These are phyloP conservation scores for Amblyraja radiata DNA, from an alignment of 2,797 vertebrate species.

Conservation along the genomic window DNA sequence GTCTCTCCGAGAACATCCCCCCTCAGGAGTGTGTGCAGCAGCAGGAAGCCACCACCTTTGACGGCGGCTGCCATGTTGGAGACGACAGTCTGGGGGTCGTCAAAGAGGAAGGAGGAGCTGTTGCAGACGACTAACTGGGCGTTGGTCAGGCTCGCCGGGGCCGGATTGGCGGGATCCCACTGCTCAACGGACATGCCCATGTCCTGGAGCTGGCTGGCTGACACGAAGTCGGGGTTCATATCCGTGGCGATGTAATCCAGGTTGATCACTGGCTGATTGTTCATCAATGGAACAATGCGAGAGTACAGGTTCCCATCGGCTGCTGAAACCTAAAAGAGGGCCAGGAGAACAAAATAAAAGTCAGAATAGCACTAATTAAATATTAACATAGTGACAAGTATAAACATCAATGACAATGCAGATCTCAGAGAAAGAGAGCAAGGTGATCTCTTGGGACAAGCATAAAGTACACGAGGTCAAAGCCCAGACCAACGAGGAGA, in stretches of 20 bases:
- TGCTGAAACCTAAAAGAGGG: conserved; percentile 66
- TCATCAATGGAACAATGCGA: conserved; percentile 64
- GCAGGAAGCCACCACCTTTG: conserved; percentile 76
- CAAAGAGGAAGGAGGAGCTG: conserved; percentile 54
- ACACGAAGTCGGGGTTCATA: conserved; percentile 52
- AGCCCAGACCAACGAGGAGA: background rate
- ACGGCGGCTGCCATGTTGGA: conserved; percentile 68
- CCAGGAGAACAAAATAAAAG: background rate
- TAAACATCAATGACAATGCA: background rate
- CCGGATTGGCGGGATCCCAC: conserved; percentile 73
- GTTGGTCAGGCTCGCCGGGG: conserved; percentile 52
- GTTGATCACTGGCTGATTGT: conserved; percentile 73
- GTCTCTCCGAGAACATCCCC: conserved; percentile 75
- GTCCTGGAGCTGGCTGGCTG: conserved; percentile 61
- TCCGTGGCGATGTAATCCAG: conserved; percentile 79
- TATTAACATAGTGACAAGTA: background rate
- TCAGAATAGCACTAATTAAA: background rate
- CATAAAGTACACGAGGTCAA: background rate
- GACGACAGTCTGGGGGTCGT: conserved; percentile 52
- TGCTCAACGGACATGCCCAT: conserved; percentile 52
- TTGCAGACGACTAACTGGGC: conserved; percentile 80
- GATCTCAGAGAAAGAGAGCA: background rate
- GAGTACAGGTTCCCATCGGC: conserved; percentile 70
- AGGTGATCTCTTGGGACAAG: background rate
- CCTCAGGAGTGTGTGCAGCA: conserved; percentile 77